Conservation (phyloP, 2,888 invertebrate species). For the Allacma fusca region DNA sequence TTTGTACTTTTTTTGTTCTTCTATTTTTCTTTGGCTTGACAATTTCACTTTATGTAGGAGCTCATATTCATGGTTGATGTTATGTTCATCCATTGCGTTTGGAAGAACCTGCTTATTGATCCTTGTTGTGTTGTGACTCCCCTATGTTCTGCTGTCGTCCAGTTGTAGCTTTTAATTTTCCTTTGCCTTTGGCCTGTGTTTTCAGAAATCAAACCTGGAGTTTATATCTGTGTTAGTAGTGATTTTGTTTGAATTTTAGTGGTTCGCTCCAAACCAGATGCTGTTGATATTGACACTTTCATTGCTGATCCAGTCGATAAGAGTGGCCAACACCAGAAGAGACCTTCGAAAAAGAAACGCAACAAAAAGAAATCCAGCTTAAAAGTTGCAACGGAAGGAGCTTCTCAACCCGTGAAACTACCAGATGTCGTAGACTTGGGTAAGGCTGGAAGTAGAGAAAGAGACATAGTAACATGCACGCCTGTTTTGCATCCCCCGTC, state of each 20-base stretch:
- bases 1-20: too few relatives aligned
- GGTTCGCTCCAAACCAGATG: conserved; percentile 33
- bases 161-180: too few relatives aligned
- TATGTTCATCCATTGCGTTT: too few relatives aligned
- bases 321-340: conserved; percentile 2
- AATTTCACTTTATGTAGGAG: too few relatives aligned
- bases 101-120: too few relatives aligned
- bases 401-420: background rate
- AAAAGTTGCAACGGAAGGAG: background rate
- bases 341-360: conserved; percentile 31
- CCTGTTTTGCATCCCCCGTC: conserved; percentile 4
- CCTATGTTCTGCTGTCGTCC: too few relatives aligned
- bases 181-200: too few relatives aligned
- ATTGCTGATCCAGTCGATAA: conserved; percentile 21
- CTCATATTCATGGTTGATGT: too few relatives aligned
- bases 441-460: background rate
- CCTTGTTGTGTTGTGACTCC: too few relatives aligned
- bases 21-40: too few relatives aligned
- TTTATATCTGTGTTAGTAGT: too few relatives aligned
- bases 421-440: background rate
- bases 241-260: conserved; percentile 27
- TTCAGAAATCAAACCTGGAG: too few relatives aligned
- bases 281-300: conserved; percentile 20
- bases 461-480: conserved; percentile 26
- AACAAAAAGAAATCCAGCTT: conserved; percentile 23